Percentiles rank a stretch among this genome's conserved stretches.
These are phyloP conservation scores for Aspidiotus rigidus DNA, from an alignment of 2,888 invertebrate species.

Conservation along the genomic window DNA sequence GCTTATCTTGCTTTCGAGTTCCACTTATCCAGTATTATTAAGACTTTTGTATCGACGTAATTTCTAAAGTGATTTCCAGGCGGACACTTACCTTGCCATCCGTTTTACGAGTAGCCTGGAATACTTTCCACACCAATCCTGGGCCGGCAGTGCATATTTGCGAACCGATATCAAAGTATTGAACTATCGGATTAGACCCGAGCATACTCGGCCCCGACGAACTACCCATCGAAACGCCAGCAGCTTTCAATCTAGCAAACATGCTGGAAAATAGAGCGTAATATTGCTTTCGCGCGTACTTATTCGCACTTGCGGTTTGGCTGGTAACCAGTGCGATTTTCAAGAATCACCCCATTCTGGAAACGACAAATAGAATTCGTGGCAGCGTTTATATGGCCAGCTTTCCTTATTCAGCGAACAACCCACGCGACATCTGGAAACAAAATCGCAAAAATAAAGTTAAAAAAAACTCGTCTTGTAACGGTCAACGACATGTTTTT, in stretches of 20 bases:
- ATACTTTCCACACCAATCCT: conserved; percentile 83
- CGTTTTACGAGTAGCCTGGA: conserved; percentile 76
- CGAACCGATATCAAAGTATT: conserved; percentile 77
- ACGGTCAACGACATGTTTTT: too few relatives aligned
- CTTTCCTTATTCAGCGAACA: too few relatives aligned
- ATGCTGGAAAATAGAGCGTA: conserved; percentile 43
- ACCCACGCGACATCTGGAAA: too few relatives aligned
- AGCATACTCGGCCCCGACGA: conserved; percentile 41
- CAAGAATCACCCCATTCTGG: too few relatives aligned
- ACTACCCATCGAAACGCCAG: conserved; percentile 43
- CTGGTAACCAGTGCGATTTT: too few relatives aligned
- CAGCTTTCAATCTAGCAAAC: conserved; percentile 65
- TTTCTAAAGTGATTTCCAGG: background rate
- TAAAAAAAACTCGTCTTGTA: too few relatives aligned
- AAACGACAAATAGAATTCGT: too few relatives aligned
- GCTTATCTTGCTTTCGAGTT: too few relatives aligned
- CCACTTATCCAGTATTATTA: too few relatives aligned
- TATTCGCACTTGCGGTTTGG: conserved; percentile 20
- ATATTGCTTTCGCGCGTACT: conserved; percentile 28
- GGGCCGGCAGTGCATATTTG: conserved; percentile 74
- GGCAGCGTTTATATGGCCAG: too few relatives aligned
- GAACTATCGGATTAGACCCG: conserved; percentile 73
- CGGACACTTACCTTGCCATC: conserved; percentile 70
- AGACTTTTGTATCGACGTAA: too few relatives aligned
- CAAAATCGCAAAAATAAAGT: too few relatives aligned